phyloP scores from a whole-genome alignment of 2,888 invertebrate species.

The Eristalis arbustorum region DNA sequence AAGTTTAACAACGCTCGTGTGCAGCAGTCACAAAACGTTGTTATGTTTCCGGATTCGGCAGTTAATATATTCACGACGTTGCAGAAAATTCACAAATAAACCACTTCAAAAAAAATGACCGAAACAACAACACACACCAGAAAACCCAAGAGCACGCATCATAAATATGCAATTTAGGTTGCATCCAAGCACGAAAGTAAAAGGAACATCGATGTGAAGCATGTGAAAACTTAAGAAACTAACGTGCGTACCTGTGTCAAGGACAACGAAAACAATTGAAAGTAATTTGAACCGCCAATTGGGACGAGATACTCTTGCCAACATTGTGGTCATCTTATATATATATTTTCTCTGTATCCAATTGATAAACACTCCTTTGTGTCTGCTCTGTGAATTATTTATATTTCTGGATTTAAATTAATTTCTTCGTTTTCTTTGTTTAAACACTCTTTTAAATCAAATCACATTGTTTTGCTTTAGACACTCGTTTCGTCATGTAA shows the following conservation, averaged over 20 bases:
- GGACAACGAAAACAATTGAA: slow-evolving; percentile 64
- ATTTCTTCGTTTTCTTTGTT: slow-evolving; percentile 30
- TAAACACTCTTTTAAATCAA: neutral
- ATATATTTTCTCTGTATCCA: neutral
- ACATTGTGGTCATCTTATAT: slow-evolving; percentile 29
- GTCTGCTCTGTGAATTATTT: neutral
- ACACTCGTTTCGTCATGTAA: slow-evolving; percentile 1
- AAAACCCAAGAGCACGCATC: slow-evolving; percentile 22
- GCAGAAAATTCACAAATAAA: slow-evolving; percentile 8
- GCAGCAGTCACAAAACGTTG: neutral
- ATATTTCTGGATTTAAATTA: neutral
- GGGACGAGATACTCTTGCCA: slow-evolving; percentile 32
- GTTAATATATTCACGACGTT: slow-evolving; percentile 49
- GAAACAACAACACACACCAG: slow-evolving; percentile 16
- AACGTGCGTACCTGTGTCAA: slow-evolving; percentile 64
- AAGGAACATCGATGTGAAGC: neutral
- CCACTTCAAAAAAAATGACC: neutral
- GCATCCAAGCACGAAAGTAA: slow-evolving; percentile 20
- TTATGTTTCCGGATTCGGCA: slow-evolving; percentile 55
- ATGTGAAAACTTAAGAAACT: neutral
- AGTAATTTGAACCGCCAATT: slow-evolving; percentile 55
- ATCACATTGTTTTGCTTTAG: slow-evolving; percentile 26
- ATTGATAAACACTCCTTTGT: neutral
- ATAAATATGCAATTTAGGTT: slow-evolving; percentile 56
- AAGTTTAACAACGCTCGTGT: slow-evolving; percentile 8